A percentile compares a stretch with the other conserved stretches of the same genome.
phyloP scores from a whole-genome alignment of 2,888 invertebrate species.

The Tipula confusa region DNA sequence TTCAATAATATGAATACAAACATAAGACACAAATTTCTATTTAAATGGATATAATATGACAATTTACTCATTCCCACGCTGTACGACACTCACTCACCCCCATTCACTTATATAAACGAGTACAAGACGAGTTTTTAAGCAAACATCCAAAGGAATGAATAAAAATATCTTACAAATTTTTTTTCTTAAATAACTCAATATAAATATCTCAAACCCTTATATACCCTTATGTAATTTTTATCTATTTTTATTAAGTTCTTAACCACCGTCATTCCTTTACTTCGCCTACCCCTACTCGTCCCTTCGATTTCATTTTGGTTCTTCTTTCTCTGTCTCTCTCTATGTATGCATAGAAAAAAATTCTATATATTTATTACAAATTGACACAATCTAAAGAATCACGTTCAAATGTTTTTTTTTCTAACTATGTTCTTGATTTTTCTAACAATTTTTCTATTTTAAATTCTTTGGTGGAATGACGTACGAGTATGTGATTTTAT shows the following conservation, averaged over 20 bases:
- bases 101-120: neutral
- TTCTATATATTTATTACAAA: conserved; percentile 27
- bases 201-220: neutral
- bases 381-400: conserved; percentile 30
- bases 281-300: neutral
- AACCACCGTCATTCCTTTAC: conserved; percentile 3
- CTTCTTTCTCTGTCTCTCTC: neutral
- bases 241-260: conserved; percentile 25
- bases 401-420: neutral
- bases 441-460: neutral
- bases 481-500: neutral
- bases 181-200: conserved; percentile 12
- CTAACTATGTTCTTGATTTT: neutral
- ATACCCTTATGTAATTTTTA: conserved; percentile 20
- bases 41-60: neutral
- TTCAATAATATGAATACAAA: conserved; percentile 7
- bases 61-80: neutral
- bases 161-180: neutral
- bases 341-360: neutral
- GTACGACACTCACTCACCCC: neutral
- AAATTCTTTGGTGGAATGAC: neutral
- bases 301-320: neutral
- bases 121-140: neutral
- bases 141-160: conserved; percentile 1
- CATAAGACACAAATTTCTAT: neutral